Evolutionary conservation across 2,797 vertebrate genomes (phyloP).

Genomic region (Nyctalus aviator): DNA sequence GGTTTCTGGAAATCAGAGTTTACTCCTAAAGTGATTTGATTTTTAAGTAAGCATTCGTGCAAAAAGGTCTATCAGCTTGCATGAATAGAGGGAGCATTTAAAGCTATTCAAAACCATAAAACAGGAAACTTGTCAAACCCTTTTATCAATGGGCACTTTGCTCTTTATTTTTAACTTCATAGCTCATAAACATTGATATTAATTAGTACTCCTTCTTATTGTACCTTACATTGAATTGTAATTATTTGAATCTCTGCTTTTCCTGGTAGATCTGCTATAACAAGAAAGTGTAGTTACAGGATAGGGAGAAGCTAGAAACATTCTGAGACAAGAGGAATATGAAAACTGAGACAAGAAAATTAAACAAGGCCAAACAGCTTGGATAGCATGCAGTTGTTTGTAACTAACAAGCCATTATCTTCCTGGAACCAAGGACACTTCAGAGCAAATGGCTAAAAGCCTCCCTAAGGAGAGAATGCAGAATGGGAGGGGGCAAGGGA

Average conservation of each 20-base stretch:
- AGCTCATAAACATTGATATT: not conserved
- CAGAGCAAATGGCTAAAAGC: no score
- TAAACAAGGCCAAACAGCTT: no score
- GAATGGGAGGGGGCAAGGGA: no score
- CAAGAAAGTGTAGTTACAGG: not conserved
- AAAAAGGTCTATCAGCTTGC: not conserved
- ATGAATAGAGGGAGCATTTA: not conserved
- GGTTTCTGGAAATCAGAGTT: not conserved
- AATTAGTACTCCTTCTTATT: not conserved
- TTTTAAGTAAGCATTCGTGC: not conserved
- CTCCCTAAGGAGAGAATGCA: no score
- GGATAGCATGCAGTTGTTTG: no score
- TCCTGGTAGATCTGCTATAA: not conserved
- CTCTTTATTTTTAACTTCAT: not conserved
- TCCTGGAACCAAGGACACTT: no score
- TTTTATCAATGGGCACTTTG: not conserved
- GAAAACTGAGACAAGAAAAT: no score
- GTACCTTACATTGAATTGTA: not conserved
- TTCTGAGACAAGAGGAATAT: no score
- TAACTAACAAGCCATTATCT: no score
- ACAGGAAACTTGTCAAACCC: not conserved
- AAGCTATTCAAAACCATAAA: not conserved
- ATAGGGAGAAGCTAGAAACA: no score
- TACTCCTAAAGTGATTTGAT: not conserved
- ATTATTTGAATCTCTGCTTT: conserved; percentile 9